Evolutionary conservation across 2,797 vertebrate genomes (phyloP).

Genomic region (Neostethus bicornis): DNA sequence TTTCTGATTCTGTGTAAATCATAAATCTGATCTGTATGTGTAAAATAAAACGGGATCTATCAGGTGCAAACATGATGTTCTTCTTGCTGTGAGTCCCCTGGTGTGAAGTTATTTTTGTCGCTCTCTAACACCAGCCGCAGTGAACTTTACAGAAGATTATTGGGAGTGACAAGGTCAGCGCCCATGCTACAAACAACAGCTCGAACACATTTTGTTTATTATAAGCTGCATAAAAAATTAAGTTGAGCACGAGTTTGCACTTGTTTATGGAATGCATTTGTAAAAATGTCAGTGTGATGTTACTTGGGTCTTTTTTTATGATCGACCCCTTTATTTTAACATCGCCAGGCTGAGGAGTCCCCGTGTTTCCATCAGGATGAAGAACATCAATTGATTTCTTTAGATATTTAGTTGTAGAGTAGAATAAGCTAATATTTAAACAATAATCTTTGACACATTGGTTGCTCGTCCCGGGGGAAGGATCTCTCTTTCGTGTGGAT

Average conservation of each 20-base stretch:
- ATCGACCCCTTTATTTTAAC: too few species aligned
- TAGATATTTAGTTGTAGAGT: too few species aligned
- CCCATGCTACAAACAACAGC: not conserved
- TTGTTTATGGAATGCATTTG: not conserved
- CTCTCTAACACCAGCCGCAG: not conserved
- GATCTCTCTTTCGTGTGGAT: too few species aligned
- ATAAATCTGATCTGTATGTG: not conserved
- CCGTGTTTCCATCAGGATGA: too few species aligned
- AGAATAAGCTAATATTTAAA: too few species aligned
- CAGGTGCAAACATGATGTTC: not conserved
- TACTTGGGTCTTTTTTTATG: not conserved
- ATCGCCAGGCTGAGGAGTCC: too few species aligned
- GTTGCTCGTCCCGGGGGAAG: too few species aligned
- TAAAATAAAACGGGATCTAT: not conserved
- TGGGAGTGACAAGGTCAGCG: conserved; percentile 5
- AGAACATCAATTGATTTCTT: too few species aligned
- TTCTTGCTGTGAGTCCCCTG: not conserved
- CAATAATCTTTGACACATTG: too few species aligned
- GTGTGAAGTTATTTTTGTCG: conserved; percentile 3
- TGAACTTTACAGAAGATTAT: not conserved
- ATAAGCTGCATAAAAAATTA: not conserved
- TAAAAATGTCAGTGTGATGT: not conserved
- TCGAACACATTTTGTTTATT: not conserved
- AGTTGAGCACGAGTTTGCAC: not conserved
- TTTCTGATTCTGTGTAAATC: not conserved